Percentiles rank a stretch among this genome's conserved stretches.
Conservation (phyloP, 2,797 vertebrate genomes). For the Etheostoma nigrum region DNA sequence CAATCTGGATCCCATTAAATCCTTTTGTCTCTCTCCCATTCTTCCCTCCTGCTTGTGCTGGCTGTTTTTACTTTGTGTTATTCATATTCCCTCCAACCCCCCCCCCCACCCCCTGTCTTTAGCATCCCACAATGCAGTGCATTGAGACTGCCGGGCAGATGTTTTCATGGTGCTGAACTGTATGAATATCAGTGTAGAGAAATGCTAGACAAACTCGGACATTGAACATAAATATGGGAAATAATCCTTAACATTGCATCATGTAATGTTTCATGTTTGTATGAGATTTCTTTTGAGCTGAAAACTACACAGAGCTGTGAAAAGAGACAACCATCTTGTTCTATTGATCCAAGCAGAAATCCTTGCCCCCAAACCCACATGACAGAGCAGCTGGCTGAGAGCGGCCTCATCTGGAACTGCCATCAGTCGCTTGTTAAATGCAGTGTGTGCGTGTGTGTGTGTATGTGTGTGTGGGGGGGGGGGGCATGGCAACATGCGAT, state of each 20-base stretch:
- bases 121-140: constrained; percentile 80
- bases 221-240: constrained; percentile 18
- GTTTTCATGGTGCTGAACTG: constrained; percentile 60
- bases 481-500: constrained; percentile 62
- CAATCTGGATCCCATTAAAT: constrained; percentile 80
- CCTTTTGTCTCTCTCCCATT: constrained; percentile 74
- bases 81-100: constrained; percentile 79
- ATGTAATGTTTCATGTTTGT: constrained; percentile 21
- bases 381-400: constrained; percentile 73
- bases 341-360: constrained; percentile 57
- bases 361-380: constrained; percentile 49
- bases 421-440: constrained; percentile 76
- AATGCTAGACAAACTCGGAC: constrained; percentile 30
- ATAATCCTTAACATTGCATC: constrained; percentile 23
- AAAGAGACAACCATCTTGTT: constrained; percentile 44
- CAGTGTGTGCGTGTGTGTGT: constrained; percentile 12
- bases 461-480: constrained; percentile 17
- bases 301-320: constrained; percentile 10
- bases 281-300: background rate
- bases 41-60: constrained; percentile 62
- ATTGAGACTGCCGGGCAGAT: constrained; percentile 76
- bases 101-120: constrained; percentile 44
- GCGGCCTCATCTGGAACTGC: constrained; percentile 72
- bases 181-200: constrained; percentile 22
- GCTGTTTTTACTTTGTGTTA: constrained; percentile 80